Conservation (phyloP, 2,888 invertebrate genomes). For the Cistogaster globosa region DNA sequence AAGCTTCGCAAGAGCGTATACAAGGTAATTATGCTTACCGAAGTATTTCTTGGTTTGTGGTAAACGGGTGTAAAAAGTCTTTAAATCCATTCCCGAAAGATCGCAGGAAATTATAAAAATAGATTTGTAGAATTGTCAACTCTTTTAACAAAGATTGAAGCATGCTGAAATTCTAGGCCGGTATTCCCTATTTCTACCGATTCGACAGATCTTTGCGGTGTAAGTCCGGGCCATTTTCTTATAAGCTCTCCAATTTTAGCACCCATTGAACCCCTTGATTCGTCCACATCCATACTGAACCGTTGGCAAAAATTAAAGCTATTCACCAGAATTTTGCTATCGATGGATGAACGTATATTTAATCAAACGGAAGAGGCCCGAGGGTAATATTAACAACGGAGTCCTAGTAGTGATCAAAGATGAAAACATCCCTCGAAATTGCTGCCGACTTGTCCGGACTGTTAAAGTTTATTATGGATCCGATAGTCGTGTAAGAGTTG, state of each 20-base stretch:
- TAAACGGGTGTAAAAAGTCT: background rate
- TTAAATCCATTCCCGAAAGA: conserved; percentile 6
- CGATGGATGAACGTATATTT: background rate
- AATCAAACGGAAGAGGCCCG: background rate
- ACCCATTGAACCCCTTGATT: background rate
- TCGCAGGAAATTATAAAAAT: background rate
- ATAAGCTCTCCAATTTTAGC: conserved; percentile 1
- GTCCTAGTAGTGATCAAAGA: background rate
- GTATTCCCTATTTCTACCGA: background rate
- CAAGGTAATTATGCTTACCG: background rate
- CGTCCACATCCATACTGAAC: background rate
- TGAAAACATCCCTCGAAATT: no score
- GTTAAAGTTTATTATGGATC: no score
- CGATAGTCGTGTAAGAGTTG: no score
- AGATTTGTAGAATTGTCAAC: background rate
- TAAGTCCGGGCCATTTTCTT: conserved; percentile 4
- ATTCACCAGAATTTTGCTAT: background rate
- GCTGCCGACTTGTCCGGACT: no score
- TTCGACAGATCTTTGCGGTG: background rate
- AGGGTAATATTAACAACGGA: background rate
- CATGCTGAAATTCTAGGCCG: background rate
- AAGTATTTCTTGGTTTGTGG: background rate
- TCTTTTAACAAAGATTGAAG: background rate
- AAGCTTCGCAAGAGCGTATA: background rate
- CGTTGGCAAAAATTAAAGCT: background rate